Percentiles rank a stretch among this genome's conserved stretches.
Conservation (phyloP, 2,888 invertebrate genomes). For the Platypus cylindrus region DNA sequence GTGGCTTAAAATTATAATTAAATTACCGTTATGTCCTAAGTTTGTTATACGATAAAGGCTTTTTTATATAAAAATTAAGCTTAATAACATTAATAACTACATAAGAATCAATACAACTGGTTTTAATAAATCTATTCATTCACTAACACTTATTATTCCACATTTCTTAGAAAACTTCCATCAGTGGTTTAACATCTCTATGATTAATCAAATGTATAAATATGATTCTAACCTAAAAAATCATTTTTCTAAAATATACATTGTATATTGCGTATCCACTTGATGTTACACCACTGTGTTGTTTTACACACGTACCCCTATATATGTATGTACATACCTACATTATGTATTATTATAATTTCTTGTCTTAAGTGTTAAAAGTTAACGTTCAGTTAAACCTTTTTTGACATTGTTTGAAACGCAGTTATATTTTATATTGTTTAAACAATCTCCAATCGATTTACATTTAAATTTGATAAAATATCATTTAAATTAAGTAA, state of each 20-base stretch:
- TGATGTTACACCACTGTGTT: neutral
- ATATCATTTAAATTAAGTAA: neutral
- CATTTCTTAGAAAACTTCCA: no score
- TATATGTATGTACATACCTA: constrained; percentile 2
- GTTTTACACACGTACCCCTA: neutral
- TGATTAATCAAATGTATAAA: constrained; percentile 6
- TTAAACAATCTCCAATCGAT: constrained; percentile 26
- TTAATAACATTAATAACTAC: no score
- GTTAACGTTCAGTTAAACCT: constrained; percentile 26
- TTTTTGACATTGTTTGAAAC: constrained; percentile 19
- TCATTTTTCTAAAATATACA: no score
- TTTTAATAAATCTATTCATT: constrained; percentile 31
- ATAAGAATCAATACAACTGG: constrained; percentile 19
- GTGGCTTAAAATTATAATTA: no score
- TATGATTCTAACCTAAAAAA: no score
- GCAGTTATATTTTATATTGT: no score
- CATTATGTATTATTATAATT: no score
- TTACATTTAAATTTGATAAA: constrained; percentile 6
- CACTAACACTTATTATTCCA: constrained; percentile 33
- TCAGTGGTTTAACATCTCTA: constrained; percentile 24
- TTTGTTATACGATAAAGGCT: no score
- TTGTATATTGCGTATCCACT: no score
- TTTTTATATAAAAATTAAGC: no score
- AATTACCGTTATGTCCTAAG: no score
- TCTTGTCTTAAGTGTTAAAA: no score